These are phyloP conservation scores for Stegodyphus mimosarum DNA, from an alignment of 1,140 invertebrate species.

Conservation along the genomic window DNA sequence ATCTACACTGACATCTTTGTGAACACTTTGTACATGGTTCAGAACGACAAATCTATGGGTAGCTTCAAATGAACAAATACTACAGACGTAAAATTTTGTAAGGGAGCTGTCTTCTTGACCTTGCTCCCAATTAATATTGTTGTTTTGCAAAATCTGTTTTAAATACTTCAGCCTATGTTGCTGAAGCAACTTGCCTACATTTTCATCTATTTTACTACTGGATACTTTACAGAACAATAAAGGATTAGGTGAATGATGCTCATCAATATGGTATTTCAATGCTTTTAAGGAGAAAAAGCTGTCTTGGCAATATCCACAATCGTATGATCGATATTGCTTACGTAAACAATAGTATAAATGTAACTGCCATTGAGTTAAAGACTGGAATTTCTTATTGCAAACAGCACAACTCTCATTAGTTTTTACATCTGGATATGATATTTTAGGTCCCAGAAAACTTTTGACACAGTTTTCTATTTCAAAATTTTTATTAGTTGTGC, in stretches of 20 bases:
- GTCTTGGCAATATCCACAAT: constrained; percentile 16
- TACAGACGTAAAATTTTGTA: constrained; percentile 15
- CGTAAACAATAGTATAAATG: neutral
- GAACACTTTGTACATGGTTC: neutral
- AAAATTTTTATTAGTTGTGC: neutral
- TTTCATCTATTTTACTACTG: constrained; percentile 1
- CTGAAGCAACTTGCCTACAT: neutral
- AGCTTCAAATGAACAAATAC: constrained; percentile 26
- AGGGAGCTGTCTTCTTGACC: neutral
- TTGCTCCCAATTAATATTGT: neutral
- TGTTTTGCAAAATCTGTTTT: neutral
- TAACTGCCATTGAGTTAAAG: neutral
- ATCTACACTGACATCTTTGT: neutral
- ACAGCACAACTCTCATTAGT: neutral
- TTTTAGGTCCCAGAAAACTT: neutral
- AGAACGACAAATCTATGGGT: constrained; percentile 5
- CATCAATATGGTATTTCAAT: constrained; percentile 31
- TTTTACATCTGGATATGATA: too few relatives aligned
- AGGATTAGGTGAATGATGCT: constrained; percentile 2
- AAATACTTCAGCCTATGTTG: neutral
- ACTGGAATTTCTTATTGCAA: constrained; percentile 14
- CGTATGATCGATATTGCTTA: constrained; percentile 17
- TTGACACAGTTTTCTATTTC: constrained; percentile 18
- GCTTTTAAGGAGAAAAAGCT: neutral
- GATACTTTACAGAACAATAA: neutral